A percentile compares a stretch with the other conserved stretches of the same genome.
These are phyloP conservation scores for Platorchestia sp. DNA, from an alignment of 1,140 invertebrate genomes.

Conservation along the genomic window DNA sequence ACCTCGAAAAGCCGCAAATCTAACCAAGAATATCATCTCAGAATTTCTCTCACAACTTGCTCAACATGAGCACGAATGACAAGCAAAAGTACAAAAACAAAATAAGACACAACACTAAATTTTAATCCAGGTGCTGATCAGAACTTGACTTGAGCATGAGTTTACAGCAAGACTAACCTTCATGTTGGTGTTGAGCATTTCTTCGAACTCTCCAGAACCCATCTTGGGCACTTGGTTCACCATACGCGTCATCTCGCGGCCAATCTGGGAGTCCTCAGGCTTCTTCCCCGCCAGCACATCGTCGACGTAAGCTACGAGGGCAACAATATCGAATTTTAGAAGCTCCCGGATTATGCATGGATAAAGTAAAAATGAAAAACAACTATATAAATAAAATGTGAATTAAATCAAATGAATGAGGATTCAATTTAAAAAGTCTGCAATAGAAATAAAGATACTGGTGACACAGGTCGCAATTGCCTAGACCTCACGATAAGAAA, in stretches of 20 bases:
- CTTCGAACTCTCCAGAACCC: constrained; percentile 89
- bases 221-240: constrained; percentile 92
- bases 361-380: background rate
- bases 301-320: constrained; percentile 82
- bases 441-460: no score
- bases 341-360: background rate
- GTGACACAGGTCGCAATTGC: no score
- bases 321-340: background rate
- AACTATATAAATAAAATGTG: no score
- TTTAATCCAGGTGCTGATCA: background rate
- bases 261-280: constrained; percentile 74
- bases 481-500: no score
- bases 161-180: constrained; percentile 75
- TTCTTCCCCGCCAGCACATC: constrained; percentile 73
- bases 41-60: no score
- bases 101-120: background rate
- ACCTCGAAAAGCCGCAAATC: no score
- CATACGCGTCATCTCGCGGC: constrained; percentile 87
- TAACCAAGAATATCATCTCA: no score
- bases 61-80: no score
- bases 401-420: no score
- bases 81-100: no score
- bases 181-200: constrained; percentile 95
- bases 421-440: no score
- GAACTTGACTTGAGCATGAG: no score